Base-by-base conservation (phyloP, 2,113 vertebrate species). In the Chaenocephalus aceratus region DNA sequence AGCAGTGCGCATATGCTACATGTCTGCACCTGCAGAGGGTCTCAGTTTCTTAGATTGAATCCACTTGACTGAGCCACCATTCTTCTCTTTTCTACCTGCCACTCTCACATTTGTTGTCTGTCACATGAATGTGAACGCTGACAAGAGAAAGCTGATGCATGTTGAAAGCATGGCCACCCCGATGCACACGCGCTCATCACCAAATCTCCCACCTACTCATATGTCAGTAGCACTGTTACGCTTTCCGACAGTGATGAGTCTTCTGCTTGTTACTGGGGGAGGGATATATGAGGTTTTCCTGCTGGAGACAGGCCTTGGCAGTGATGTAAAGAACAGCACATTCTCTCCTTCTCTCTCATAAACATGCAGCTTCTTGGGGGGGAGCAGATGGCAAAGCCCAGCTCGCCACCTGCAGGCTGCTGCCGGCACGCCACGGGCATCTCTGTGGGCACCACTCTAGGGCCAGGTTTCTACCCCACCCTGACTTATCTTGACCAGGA, bases 301-400 rank as follows among this genome's bases (percentile, higher is more conserved):
- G 63, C 72, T 75, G 51, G 16, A 84, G 70, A 88, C 84, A 69
- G 82, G 80, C 79, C 79, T 75, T 87, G 87, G 88, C 91, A 91
- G 86, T 91, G 91, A 94, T 92, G 89, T 90, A 92, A 80, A 87
- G 91, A 80, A 86, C 73, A 48, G 86, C 79, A 86, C 86, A 78
- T 84, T 93, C 85, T 91, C 89, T 92, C 84, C 80, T 63, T 84
- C 83, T 83, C 85, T 88, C 89, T 84, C 88, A 85, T 82, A 90
- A 93, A 86, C 91, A 85, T 82, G 86, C 88, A 85, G 94, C 86
- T 91, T 94, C 92, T 92, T 91, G 82, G 82, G 90, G 91, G 88
- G 88, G 82, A 94, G 91, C 95, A 95, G 95, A 96, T 95, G 94
- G 95, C 92, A 87, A 53, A 86, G 91, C 86, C 76, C 91, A 90